Evolutionary conservation across 2,888 invertebrate genomes (phyloP).

Genomic region (Dione vanillae): DNA sequence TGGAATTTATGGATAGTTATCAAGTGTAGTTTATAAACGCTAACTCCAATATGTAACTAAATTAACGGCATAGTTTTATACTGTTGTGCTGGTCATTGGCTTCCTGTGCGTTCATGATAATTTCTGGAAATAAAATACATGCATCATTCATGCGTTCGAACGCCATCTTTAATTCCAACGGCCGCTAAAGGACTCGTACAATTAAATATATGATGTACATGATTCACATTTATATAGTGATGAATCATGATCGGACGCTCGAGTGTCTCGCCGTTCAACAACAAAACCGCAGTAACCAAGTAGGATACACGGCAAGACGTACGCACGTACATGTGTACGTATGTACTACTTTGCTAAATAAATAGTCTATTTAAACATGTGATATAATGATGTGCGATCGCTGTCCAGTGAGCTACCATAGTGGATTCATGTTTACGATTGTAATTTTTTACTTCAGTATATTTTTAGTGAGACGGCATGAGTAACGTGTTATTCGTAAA

Average conservation of each 20-base stretch:
- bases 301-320: slow-evolving; percentile 58
- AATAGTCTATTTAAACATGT: slow-evolving; percentile 80
- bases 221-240: slow-evolving; percentile 76
- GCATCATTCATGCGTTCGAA: slow-evolving; percentile 57
- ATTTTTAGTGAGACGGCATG: slow-evolving; percentile 77
- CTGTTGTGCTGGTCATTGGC: slow-evolving; percentile 62
- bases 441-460: slow-evolving; percentile 79
- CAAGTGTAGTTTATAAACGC: slow-evolving; percentile 25
- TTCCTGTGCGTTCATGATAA: slow-evolving; percentile 50
- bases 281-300: slow-evolving; percentile 70
- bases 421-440: slow-evolving; percentile 79
- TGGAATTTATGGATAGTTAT: slow-evolving; percentile 31
- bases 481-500: slow-evolving; percentile 79
- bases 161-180: slow-evolving; percentile 52
- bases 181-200: slow-evolving; percentile 46
- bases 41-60: slow-evolving; percentile 30
- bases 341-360: slow-evolving; percentile 67
- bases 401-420: slow-evolving; percentile 72
- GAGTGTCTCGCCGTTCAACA: slow-evolving; percentile 74
- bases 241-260: slow-evolving; percentile 73
- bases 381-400: slow-evolving; percentile 81
- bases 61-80: slow-evolving; percentile 32
- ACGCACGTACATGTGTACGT: slow-evolving; percentile 52
- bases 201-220: slow-evolving; percentile 66
- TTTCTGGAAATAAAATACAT: slow-evolving; percentile 66